Evolutionary conservation across 2,888 invertebrate genomes (phyloP).

Genomic region (Hylaea fasciaria): DNA sequence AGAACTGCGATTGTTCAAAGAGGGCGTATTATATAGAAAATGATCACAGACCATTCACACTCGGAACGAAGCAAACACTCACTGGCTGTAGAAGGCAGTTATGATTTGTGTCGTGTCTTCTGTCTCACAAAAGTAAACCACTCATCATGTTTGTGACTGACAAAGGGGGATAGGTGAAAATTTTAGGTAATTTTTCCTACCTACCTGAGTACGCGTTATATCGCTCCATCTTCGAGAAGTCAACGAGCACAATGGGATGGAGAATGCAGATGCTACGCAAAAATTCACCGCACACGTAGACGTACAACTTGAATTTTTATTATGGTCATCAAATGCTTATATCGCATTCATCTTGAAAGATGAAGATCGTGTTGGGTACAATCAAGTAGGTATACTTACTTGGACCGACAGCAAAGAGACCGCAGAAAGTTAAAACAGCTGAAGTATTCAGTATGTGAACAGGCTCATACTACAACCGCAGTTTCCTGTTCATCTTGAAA

Average conservation of each 20-base stretch:
- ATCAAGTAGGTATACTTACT: too few relatives aligned
- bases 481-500: conserved; percentile 49
- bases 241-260: too few relatives aligned
- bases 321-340: too few relatives aligned
- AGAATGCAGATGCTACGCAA: too few relatives aligned
- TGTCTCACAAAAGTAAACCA: background rate
- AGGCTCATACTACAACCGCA: conserved; percentile 25
- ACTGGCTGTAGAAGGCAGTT: background rate
- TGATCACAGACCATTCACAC: conserved; percentile 2
- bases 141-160: too few relatives aligned
- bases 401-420: too few relatives aligned
- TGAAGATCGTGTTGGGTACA: too few relatives aligned
- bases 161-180: background rate
- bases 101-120: background rate
- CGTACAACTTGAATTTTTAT: too few relatives aligned
- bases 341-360: too few relatives aligned
- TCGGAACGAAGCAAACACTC: background rate
- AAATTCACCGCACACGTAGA: too few relatives aligned
- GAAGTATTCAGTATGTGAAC: conserved; percentile 23
- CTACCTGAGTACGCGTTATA: too few relatives aligned
- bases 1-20: conserved; percentile 50
- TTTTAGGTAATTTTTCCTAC: background rate
- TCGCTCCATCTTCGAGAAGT: too few relatives aligned
- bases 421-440: background rate
- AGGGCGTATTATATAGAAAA: background rate